phyloP scores from a whole-genome alignment of 2,888 invertebrate genomes.

The Synergus gifuensis region DNA sequence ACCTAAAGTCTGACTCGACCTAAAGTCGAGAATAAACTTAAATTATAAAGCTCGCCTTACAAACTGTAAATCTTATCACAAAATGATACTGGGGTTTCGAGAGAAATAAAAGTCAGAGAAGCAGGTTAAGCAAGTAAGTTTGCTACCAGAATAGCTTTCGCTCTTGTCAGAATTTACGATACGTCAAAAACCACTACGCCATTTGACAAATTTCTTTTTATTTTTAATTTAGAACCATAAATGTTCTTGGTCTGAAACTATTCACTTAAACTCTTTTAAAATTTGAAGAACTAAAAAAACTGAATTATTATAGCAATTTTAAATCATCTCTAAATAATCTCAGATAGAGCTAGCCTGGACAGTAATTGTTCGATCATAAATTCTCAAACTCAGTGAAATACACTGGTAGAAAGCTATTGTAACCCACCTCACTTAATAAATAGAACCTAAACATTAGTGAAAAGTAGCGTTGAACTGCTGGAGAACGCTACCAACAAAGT shows the following conservation, averaged over 20 bases:
- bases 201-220: too few relatives aligned
- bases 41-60: constrained; percentile 23
- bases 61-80: constrained; percentile 28
- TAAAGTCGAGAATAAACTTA: constrained; percentile 43
- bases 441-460: constrained; percentile 67
- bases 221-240: too few relatives aligned
- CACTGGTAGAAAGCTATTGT: neutral
- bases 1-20: neutral
- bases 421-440: constrained; percentile 4
- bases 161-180: too few relatives aligned
- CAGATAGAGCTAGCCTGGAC: too few relatives aligned
- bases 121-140: neutral
- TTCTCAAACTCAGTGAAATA: neutral
- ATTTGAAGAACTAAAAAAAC: too few relatives aligned
- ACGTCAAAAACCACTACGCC: too few relatives aligned
- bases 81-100: constrained; percentile 32
- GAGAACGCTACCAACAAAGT: constrained; percentile 70
- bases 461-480: constrained; percentile 74
- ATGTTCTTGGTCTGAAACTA: too few relatives aligned
- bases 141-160: too few relatives aligned
- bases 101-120: neutral
- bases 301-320: too few relatives aligned
- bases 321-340: too few relatives aligned
- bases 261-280: too few relatives aligned
- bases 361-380: neutral